These are phyloP conservation scores for Hypena proboscidalis DNA, from an alignment of 2,888 invertebrate species.

Conservation along the genomic window DNA sequence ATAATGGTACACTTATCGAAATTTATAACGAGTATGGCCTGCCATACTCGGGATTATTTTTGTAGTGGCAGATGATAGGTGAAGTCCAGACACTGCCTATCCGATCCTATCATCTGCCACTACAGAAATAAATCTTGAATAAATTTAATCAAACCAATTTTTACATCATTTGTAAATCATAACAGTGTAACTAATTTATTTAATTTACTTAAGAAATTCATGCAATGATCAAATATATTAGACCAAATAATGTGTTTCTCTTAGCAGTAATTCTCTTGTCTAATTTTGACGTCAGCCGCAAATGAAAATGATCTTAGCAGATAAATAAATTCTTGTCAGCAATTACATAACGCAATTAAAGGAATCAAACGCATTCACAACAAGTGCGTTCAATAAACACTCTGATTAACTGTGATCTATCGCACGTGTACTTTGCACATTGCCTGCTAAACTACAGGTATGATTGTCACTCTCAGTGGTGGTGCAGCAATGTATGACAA, in stretches of 20 bases:
- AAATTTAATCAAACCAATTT: no score
- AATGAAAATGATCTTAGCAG: constrained; percentile 27
- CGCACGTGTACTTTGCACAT: constrained; percentile 13
- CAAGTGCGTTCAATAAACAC: constrained; percentile 26
- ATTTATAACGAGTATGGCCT: no score
- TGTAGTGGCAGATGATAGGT: no score
- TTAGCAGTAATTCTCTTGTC: not conserved
- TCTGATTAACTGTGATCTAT: constrained; percentile 25
- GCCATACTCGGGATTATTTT: no score
- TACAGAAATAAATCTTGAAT: no score
- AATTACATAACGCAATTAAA: constrained; percentile 40
- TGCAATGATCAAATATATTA: no score
- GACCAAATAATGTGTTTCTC: not conserved
- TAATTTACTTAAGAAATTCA: no score
- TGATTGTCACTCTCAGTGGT: not conserved
- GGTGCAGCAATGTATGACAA: constrained; percentile 16
- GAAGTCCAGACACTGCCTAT: no score
- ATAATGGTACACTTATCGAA: no score
- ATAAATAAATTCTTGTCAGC: constrained; percentile 31
- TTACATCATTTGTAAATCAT: no score
- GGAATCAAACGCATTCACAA: constrained; percentile 35
- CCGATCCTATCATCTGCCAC: no score
- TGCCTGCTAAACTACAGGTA: not conserved
- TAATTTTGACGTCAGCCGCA: not conserved
- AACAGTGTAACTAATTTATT: no score